Base-by-base conservation (phyloP, 2,888 invertebrate species). In the Metallyticus violacea region DNA sequence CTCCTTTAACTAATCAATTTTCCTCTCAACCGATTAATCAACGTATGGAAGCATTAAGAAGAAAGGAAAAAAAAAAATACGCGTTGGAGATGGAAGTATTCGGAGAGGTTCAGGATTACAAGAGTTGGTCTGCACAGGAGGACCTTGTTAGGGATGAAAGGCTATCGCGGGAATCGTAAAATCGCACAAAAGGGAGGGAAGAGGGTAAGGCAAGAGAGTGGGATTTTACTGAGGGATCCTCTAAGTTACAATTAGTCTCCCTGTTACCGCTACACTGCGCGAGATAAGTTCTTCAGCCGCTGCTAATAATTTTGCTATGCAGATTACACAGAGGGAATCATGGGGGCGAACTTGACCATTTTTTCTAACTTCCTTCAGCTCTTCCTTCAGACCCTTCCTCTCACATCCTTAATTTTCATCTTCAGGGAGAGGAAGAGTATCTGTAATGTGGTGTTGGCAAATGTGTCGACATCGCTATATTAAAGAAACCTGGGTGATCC, bases 111-210 rank as follows among this genome's bases (percentile, higher is more conserved):
- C 15, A 77, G 83, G 29, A 27, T 77, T n/a, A 83, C 30, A 83
- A 77, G 77, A 40, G 9, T 83, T 15, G 77, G 77, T 77, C 77
- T 28, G 77, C n/a, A 28, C n/a, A 15, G n/a, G 83, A 77, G 77
- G 83, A 62, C 15, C 40, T 77, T 76, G 83, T 77, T 77, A 83
- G 85, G 87, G 85, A 87, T 85, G 85, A 87, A 87, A 87, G 87
- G 87, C 81, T 87, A 87, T 87, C 87, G 85, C 87, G 87, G 85
- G 85, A 81, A 87, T 87, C 87, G 81, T 87, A 87, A 87, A 87
- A 87, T 87, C 85, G 80, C 76, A 62, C 30, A 62, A 80, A 77
- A 83, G 83, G 77, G 28, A 83, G 76, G 83, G 28, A 29, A 30
- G 81, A 81, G 81, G 81, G 77, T 28, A 77, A 83, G 77, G 77